These are phyloP conservation scores for Artemia sinica DNA, from an alignment of 2,888 invertebrate genomes.

Conservation along the genomic window DNA sequence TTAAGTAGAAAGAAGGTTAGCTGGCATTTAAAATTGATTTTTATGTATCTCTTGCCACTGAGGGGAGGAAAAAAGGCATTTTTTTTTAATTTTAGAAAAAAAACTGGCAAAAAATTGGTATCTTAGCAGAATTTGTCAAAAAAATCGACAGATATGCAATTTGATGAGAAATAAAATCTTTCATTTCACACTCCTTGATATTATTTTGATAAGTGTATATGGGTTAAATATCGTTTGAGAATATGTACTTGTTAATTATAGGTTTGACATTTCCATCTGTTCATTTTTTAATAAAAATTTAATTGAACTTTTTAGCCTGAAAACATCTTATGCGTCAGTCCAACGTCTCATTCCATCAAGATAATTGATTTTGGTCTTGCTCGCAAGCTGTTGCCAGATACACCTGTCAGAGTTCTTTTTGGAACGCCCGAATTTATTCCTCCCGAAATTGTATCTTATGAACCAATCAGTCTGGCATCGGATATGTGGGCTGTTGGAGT, in stretches of 20 bases:
- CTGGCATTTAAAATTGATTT: too few relatives aligned
- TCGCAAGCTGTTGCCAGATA: conserved; percentile 47
- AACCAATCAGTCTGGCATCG: conserved; percentile 60
- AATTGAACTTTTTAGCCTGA: conserved; percentile 46
- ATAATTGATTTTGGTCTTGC: conserved; percentile 87
- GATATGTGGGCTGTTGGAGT: conserved; percentile 96
- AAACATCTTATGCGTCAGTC: conserved; percentile 76
- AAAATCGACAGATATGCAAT: too few relatives aligned
- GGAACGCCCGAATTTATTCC: conserved; percentile 87
- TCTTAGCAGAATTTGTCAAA: too few relatives aligned
- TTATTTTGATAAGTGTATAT: conserved; percentile 7
- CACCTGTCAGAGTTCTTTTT: conserved; percentile 53
- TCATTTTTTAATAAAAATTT: too few relatives aligned
- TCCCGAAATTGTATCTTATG: conserved; percentile 79
- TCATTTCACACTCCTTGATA: too few relatives aligned
- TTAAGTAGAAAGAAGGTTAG: too few relatives aligned
- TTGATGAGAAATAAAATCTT: too few relatives aligned
- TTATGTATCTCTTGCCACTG: too few relatives aligned
- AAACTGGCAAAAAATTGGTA: too few relatives aligned
- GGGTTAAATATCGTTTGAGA: conserved; percentile 13
- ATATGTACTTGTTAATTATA: neutral
- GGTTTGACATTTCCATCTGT: too few relatives aligned
- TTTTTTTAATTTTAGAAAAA: too few relatives aligned
- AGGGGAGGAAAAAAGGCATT: too few relatives aligned
- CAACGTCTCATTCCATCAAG: conserved; percentile 69